Conservation (phyloP, 1,140 invertebrate species). For the Danaus plexippus region DNA sequence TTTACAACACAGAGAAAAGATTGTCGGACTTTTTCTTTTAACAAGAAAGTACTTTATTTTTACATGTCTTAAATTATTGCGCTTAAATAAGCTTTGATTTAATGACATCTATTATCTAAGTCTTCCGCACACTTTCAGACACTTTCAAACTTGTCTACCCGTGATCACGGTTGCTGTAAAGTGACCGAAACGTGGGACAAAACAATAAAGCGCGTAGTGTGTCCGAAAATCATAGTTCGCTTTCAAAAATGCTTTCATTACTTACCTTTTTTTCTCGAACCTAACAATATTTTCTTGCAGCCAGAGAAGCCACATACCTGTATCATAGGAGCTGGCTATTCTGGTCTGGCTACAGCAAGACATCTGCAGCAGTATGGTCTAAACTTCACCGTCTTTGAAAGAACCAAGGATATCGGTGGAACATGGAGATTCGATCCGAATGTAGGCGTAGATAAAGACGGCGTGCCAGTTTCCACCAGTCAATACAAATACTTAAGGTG, state of each 20-base stretch:
- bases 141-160: too few relatives aligned
- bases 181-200: too few relatives aligned
- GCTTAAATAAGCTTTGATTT: too few relatives aligned
- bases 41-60: too few relatives aligned
- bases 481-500: constrained; percentile 81
- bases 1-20: too few relatives aligned
- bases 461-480: constrained; percentile 77
- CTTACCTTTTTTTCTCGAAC: not conserved
- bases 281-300: constrained; percentile 23
- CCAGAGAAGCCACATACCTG: constrained; percentile 33
- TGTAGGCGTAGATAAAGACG: constrained; percentile 73
- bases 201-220: too few relatives aligned
- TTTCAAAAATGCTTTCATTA: not conserved
- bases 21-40: too few relatives aligned
- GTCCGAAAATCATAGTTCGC: too few relatives aligned
- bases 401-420: constrained; percentile 76
- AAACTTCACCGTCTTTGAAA: constrained; percentile 75
- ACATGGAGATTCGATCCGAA: constrained; percentile 82
- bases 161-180: too few relatives aligned
- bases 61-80: too few relatives aligned
- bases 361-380: constrained; percentile 48
- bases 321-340: constrained; percentile 59
- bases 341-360: constrained; percentile 47
- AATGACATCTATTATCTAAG: too few relatives aligned
- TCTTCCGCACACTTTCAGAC: too few relatives aligned